Base-by-base conservation (phyloP, 1,140 invertebrate species). In the Acyrthosiphon pisum region DNA sequence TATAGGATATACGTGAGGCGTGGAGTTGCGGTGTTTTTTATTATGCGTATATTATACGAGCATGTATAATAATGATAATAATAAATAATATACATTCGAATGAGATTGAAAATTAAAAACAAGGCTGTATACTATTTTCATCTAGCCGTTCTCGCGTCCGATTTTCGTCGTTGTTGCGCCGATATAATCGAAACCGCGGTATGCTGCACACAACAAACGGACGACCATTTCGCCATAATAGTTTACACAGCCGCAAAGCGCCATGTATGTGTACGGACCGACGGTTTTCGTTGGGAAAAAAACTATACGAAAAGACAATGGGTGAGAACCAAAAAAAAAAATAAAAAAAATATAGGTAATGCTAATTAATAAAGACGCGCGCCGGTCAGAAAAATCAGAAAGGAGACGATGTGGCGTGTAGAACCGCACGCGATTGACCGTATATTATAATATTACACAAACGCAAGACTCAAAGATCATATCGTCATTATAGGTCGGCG, bases 91-190 rank as follows among this genome's bases (percentile, higher is more conserved):
- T n/a, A 48, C 46, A n/a, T 88, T 88, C 6, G 50, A 56, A 53
- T 89, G 11, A 26, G 50, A 56, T 89, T 37, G 48, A 56, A 89
- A 56, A 89, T 89, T 88, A 89, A 89, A 88, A 53, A 89, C 48
- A 89, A 53, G 48, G 88, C 20, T 56, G 23, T 76, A 68, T 60
- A 22, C 20, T 53, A 22, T 23, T 53, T 68, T 30, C 11, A 68
- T n/a, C 14, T 20, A 18, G 30, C 60, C 60, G 60, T 89, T 89
- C n/a, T 53, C 48, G 87, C 48, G 87, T 53, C 37, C 50, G 50
- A 89, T 89, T 89, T 56, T 88, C 44, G 84, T 89, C 20, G 50
- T 56, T 50, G 30, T n/a, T 41, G 50, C 46, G 23, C 14, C 87
- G 48, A 37, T 53, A 20, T 53, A 89, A 89, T 89, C 48, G 35